Conservation (phyloP, 2,797 vertebrate genomes). For the Odontamblyopus lacepedii region DNA sequence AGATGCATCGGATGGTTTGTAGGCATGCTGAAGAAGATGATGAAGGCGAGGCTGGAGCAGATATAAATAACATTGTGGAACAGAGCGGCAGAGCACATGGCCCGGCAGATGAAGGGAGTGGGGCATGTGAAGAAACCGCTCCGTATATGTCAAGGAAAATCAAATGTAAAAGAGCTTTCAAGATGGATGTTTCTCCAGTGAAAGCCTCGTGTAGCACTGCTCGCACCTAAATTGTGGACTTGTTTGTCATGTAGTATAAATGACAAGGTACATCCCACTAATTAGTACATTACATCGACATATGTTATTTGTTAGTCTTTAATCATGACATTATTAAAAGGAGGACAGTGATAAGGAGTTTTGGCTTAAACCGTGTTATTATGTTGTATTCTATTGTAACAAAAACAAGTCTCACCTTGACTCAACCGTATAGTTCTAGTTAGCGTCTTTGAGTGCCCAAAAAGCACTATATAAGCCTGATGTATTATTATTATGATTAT, state of each 20-base stretch:
- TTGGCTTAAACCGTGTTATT: not conserved
- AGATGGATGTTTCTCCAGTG: conserved; percentile 30
- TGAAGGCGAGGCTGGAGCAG: conserved; percentile 54
- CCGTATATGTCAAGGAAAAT: conserved; percentile 62
- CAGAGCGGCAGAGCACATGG: conserved; percentile 38
- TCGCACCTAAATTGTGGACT: conserved; percentile 24
- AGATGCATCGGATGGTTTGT: conserved; percentile 70
- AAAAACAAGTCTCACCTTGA: too few species aligned
- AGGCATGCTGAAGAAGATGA: conserved; percentile 56
- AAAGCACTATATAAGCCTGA: too few species aligned
- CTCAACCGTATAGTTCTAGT: too few species aligned
- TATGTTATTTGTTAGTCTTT: not conserved
- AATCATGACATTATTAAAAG: too few species aligned
- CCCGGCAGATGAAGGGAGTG: conserved; percentile 57
- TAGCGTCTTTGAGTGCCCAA: too few species aligned
- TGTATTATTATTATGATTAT: too few species aligned
- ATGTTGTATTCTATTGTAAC: too few species aligned
- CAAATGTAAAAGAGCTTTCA: conserved; percentile 45
- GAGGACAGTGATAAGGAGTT: not conserved
- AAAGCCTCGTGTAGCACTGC: conserved; percentile 32
- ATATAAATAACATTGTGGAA: conserved; percentile 74
- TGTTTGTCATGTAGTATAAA: conserved; percentile 39
- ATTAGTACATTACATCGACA: conserved; percentile 24
- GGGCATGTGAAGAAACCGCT: conserved; percentile 53
- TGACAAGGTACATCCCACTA: conserved; percentile 9